Percentiles rank a stretch among this genome's conserved stretches.
phyloP scores from a whole-genome alignment of 2,113 vertebrate genomes.

The Neolamprologus toae region DNA sequence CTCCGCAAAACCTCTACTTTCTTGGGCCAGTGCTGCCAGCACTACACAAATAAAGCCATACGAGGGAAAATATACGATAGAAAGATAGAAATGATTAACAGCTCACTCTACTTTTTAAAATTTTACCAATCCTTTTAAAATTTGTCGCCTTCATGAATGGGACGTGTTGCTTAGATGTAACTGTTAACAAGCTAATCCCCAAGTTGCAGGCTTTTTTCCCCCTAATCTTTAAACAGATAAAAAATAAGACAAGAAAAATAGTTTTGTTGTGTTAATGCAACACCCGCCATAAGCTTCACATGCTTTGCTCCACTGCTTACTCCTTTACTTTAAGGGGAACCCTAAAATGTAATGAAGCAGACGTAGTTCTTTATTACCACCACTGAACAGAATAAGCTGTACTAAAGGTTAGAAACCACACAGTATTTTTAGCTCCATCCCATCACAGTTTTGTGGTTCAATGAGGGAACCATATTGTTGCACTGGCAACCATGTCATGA shows the following conservation, averaged over 20 bases:
- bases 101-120: background rate
- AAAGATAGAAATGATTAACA: background rate
- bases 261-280: background rate
- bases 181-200: background rate
- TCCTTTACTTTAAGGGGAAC: background rate
- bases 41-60: slow-evolving; percentile 3
- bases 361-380: background rate
- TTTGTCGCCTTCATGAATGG: background rate
- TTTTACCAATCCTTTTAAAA: background rate
- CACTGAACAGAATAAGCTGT: background rate
- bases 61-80: background rate
- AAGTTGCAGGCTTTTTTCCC: fast-evolving
- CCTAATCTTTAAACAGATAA: background rate
- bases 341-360: background rate
- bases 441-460: background rate
- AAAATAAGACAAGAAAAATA: background rate
- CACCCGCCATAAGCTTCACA: background rate
- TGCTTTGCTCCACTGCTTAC: background rate
- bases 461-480: background rate
- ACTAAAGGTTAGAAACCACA: background rate
- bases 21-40: background rate
- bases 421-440: background rate
- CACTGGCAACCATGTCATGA: background rate
- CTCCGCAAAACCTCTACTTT: slow-evolving; percentile 13
- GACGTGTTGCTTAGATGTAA: background rate